Base-by-base conservation (phyloP, 2,888 invertebrate species). In the Drosophila testacea region DNA sequence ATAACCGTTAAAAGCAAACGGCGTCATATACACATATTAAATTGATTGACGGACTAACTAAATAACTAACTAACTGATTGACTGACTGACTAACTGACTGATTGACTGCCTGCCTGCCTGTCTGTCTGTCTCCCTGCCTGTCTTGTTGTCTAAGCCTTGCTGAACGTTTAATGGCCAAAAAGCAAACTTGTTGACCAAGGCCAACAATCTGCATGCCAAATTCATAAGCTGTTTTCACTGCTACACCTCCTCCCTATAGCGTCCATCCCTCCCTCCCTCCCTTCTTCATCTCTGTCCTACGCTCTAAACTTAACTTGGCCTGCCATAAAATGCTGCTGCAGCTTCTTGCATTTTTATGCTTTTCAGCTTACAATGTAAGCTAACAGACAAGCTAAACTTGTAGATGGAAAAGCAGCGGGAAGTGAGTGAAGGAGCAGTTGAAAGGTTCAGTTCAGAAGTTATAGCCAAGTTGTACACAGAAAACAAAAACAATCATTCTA, bases 171-270 rank as follows among this genome's bases (percentile, higher is more conserved):
- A 59, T 69, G 51, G 44, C 47, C 77, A 73, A 60, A 47, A 61
- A 36, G 50, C 59, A 51, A 79, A 77, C 64, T 65, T 59, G 77
- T 80, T 67, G 59, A 52, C 72, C 81, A 78, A 78, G 78, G 78
- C 81, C 77, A 80, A 69, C 69, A 77, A 78, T 80, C 81, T 77
- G 77, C 77, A 73, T 77, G 68, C 57, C 36, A 59, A 56, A 67
- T 61, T 56, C 77, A 64, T 77, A 52, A 61, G 69, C 32, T 27
- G 65, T 73, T 69, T 76, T 66, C 77, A 72, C 77, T 60, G 28
- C 47, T 6, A 7, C 30, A 22, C 22, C 22, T 22, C 30, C 30
- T 7, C 30, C 10, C 46, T 41, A 36, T 16, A 16, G 16, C 16
- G 16, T 16, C n/a, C n/a, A n/a, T 9, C 44, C 13, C 39, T 10